Evolutionary conservation across 1,140 invertebrate species (phyloP).

Genomic region (Calephelis virginiensis): DNA sequence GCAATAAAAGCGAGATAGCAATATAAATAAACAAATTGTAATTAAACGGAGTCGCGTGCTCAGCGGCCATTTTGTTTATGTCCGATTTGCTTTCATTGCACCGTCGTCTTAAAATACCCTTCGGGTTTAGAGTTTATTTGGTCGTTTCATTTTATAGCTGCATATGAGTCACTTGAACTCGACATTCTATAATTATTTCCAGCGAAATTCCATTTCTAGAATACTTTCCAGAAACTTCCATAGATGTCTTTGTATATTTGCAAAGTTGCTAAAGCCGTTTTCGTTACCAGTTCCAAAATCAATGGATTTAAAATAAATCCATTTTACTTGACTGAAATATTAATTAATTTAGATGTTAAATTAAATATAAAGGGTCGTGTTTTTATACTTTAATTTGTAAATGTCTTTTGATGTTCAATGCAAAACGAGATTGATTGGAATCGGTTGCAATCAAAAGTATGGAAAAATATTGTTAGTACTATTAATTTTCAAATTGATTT

Average conservation of each 20-base stretch:
- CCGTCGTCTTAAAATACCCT: slow-evolving; percentile 58
- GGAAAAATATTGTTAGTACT: no score
- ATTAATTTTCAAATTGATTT: no score
- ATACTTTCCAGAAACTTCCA: slow-evolving; percentile 1
- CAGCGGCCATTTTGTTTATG: slow-evolving; percentile 67
- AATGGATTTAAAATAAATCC: no score
- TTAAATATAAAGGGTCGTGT: no score
- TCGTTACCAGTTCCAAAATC: neutral
- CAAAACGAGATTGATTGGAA: no score
- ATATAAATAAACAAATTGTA: slow-evolving; percentile 73
- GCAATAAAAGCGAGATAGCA: slow-evolving; percentile 63
- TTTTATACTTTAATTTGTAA: no score
- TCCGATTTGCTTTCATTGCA: slow-evolving; percentile 59
- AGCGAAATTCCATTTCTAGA: slow-evolving; percentile 3
- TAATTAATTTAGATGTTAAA: no score
- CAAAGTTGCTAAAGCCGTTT: neutral
- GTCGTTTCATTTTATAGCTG: slow-evolving; percentile 38
- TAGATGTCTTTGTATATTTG: neutral
- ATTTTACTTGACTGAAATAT: no score
- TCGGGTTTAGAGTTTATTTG: slow-evolving; percentile 46
- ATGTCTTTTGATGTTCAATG: no score
- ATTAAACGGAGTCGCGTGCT: slow-evolving; percentile 62
- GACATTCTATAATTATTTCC: slow-evolving; percentile 20
- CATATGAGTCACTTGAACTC: slow-evolving; percentile 48
- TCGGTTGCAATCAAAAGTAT: no score